phyloP scores from a whole-genome alignment of 35 echinoderm and acorn worm species.

The Heliocidaris tuberculata region DNA sequence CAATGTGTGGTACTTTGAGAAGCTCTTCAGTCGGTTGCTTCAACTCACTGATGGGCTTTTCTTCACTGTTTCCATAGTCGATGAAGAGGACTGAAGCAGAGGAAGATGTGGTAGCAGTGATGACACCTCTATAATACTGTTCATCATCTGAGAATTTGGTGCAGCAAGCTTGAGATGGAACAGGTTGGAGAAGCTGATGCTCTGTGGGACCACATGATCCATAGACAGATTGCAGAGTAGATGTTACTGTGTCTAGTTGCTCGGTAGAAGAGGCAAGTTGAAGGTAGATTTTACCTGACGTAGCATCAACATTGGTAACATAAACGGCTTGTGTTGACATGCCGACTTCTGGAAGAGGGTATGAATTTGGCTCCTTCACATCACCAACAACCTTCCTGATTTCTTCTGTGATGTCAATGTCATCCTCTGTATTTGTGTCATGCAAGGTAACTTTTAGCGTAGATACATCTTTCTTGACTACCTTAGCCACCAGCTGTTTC shows the following conservation, averaged over 20 bases:
- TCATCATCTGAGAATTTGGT: conserved; percentile 66
- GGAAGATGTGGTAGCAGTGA: conserved; percentile 28
- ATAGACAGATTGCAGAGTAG: conserved; percentile 54
- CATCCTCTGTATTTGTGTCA: conserved; percentile 60
- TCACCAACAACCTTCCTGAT: conserved; percentile 50
- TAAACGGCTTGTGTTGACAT: conserved; percentile 53
- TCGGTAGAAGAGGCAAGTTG: conserved; percentile 59
- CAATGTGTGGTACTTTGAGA: conserved; percentile 19
- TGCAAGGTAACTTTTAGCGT: conserved; percentile 37
- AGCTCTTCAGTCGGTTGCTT: conserved; percentile 5
- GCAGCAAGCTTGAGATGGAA: conserved; percentile 54
- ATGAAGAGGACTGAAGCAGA: conserved; percentile 57
- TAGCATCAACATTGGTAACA: conserved; percentile 69
- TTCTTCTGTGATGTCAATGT: conserved; percentile 51
- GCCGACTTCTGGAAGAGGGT: conserved; percentile 45
- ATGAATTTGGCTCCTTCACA: conserved; percentile 39
- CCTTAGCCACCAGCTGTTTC: conserved; percentile 62
- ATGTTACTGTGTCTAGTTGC: conserved; percentile 42
- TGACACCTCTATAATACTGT: conserved; percentile 66
- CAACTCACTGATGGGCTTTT: conserved; percentile 20
- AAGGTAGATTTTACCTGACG: conserved; percentile 56
- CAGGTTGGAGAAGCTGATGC: conserved; percentile 20
- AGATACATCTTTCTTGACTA: conserved; percentile 44
- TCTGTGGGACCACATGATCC: neutral
- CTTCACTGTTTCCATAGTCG: conserved; percentile 81